Base-by-base conservation (phyloP, 2,797 vertebrate genomes). In the Psittacula derbiana region DNA sequence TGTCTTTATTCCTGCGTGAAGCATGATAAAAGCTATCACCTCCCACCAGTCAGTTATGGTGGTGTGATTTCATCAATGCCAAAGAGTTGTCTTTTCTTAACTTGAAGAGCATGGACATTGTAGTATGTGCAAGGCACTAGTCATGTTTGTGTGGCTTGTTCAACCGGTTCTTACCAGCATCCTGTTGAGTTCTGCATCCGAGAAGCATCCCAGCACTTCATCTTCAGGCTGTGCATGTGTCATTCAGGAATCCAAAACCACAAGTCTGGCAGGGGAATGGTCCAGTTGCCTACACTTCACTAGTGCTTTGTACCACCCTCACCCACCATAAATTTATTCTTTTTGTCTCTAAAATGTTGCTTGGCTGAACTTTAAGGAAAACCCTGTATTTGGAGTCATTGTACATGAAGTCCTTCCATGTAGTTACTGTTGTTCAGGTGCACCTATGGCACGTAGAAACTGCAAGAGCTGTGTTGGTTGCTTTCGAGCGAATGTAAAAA, bases 131-230 rank as follows among this genome's bases (percentile, higher is more conserved):
- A 46, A 46, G 46, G 53, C 76, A 2, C 53, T 72, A n/a, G 27
- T 69, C 50, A 2, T 12, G 21, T 66, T 72, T 55, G 62, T 57
- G 73, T 47, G 70, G 64, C 92, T 86, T 88, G 90, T 97, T n/a
- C 60, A 78, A 82, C 92, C 84, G 67, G 87, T 96, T 93, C 91
- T 80, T 83, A 46, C 30, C 70, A 84, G 60, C 73, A 64, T 95
- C 83, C 90, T 92, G 85, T 44, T 52, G 44, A 86, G 90, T 33
- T 60, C 47, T 50, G 49, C 62, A 47, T 90, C 82, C 44, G 80
- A 82, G 52, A 25, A 80, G 55, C 62, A 76, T 84, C 33, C 10
- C 33, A 58, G 57, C 64, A 7, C 53, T 74, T 78, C 58, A 55
- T 81, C 85, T 46, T 49, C 24, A 16, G 60, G 27, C 67, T 46